These are phyloP conservation scores for Gymnosoma rotundatum DNA, from an alignment of 2,888 invertebrate species.

Conservation along the genomic window DNA sequence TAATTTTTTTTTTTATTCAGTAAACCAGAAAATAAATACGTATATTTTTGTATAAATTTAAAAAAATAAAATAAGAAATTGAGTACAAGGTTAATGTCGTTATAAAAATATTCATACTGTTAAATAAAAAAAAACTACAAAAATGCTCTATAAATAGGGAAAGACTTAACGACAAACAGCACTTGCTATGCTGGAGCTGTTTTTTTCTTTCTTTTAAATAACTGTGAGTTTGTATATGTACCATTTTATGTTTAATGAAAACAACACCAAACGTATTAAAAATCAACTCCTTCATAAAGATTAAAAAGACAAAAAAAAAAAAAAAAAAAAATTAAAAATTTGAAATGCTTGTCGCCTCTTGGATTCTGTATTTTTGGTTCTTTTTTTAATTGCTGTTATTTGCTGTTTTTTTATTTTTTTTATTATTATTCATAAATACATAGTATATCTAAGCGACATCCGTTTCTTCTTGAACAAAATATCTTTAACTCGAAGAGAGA, in stretches of 20 bases:
- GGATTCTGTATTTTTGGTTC: constrained; percentile 20
- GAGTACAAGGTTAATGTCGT: constrained; percentile 63
- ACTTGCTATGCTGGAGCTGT: constrained; percentile 5
- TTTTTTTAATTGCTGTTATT: constrained; percentile 19
- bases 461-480: constrained; percentile 68
- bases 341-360: constrained; percentile 46
- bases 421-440: constrained; percentile 2
- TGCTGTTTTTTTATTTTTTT: constrained; percentile 19
- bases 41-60: neutral
- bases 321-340: neutral
- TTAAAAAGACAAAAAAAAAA: constrained; percentile 5
- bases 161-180: constrained; percentile 44
- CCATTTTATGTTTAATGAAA: constrained; percentile 17
- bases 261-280: constrained; percentile 60
- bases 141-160: neutral
- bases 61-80: constrained; percentile 31
- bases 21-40: constrained; percentile 15
- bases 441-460: constrained; percentile 70
- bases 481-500: constrained; percentile 44
- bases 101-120: neutral
- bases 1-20: neutral
- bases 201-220: neutral
- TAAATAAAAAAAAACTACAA: neutral
- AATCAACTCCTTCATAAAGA: constrained; percentile 63
- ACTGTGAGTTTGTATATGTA: too few species aligned